A percentile compares a stretch with the other conserved stretches of the same genome.
Evolutionary conservation across 2,113 vertebrate genomes (phyloP).

Genomic region (Nycticorax nycticorax): DNA sequence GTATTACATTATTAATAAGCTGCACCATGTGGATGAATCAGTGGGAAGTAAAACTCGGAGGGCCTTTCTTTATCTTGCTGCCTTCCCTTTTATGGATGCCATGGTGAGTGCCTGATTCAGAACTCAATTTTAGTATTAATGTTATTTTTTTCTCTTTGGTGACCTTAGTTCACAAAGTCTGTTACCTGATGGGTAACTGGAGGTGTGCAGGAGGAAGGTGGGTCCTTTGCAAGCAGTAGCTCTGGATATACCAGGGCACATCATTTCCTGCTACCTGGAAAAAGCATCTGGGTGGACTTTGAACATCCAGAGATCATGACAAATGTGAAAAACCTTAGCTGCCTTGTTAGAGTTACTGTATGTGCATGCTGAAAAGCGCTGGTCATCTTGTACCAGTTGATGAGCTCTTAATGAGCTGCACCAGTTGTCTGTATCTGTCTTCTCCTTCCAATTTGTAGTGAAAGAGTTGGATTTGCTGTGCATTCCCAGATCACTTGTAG

Average conservation of each 20-base stretch:
- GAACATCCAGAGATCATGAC: neutral
- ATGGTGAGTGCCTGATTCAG: conserved; percentile 83
- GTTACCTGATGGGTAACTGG: neutral
- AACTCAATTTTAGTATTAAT: neutral
- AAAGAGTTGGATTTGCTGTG: neutral
- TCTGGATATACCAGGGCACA: neutral
- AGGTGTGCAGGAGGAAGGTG: neutral
- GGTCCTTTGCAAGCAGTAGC: neutral
- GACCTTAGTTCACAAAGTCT: neutral
- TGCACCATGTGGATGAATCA: conserved; percentile 96
- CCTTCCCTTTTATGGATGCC: conserved; percentile 95
- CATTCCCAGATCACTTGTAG: neutral
- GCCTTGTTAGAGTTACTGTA: neutral
- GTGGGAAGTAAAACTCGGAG: conserved; percentile 93
- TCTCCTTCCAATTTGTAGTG: neutral
- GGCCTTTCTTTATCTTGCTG: conserved; percentile 94
- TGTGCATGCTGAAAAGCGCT: neutral
- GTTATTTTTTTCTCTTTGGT: neutral
- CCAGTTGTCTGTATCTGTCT: neutral
- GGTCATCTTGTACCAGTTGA: neutral
- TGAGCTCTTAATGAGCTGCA: neutral
- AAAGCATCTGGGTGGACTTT: neutral
- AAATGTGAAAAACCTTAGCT: neutral
- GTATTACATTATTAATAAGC: conserved; percentile 98
- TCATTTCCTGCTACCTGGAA: neutral